Percentiles rank a stretch among this genome's conserved stretches.
Evolutionary conservation across 2,113 vertebrate species (phyloP).

Genomic region (Mastomys natalensis): DNA sequence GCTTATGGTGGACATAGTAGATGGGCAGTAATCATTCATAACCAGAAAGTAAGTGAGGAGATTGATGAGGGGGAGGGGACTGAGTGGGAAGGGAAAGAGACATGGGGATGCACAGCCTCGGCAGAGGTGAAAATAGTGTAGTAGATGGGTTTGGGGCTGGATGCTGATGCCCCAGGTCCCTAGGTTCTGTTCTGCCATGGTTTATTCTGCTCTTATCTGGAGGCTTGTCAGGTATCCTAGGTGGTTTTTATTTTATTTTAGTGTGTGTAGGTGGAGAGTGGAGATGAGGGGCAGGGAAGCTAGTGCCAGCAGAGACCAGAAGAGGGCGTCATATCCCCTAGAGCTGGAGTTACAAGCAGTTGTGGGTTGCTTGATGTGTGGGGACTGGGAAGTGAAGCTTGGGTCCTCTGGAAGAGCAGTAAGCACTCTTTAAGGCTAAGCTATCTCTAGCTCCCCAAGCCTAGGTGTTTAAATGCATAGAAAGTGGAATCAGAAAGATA

Average conservation of each 20-base stretch:
- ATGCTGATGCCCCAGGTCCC: too few relatives aligned
- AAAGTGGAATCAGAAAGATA: not conserved
- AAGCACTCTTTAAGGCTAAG: not conserved
- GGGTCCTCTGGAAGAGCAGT: not conserved
- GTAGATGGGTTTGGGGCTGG: too few relatives aligned
- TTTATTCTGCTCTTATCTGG: not conserved
- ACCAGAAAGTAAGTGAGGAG: not conserved
- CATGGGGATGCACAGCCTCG: not conserved
- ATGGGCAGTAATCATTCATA: not conserved
- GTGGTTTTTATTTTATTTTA: not conserved
- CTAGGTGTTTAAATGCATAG: not conserved
- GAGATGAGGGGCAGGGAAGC: too few relatives aligned
- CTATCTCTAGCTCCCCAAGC: not conserved
- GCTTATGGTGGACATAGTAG: not conserved
- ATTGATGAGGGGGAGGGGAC: not conserved
- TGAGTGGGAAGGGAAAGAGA: not conserved
- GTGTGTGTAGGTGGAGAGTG: not conserved
- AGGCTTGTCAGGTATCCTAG: not conserved
- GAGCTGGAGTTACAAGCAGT: not conserved
- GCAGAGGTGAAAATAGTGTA: not conserved
- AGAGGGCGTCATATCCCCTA: not conserved
- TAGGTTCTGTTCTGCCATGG: not conserved
- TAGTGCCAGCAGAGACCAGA: too few relatives aligned
- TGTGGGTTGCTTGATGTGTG: not conserved
- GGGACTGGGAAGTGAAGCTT: not conserved